Base-by-base conservation (phyloP, 92 coral and sea anemone species). In the Heteractis magnifica region DNA sequence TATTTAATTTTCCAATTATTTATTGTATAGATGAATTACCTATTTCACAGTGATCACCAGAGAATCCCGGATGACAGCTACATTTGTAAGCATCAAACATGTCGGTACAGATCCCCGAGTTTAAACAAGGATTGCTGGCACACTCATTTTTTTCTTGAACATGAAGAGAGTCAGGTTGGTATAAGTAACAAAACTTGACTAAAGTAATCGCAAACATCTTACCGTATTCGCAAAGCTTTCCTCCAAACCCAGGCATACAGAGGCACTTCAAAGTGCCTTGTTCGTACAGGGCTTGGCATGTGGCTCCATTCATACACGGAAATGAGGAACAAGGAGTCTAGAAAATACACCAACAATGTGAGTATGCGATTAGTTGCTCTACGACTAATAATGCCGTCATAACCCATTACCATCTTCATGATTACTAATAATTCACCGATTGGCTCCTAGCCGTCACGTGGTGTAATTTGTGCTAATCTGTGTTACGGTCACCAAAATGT, bases 241-340 rank as follows among this genome's bases (percentile, higher is more conserved):
- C 84, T 18, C 62, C 64, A 21, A 51, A 70, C 21, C 77, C 65
- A 21, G 77, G 26, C 10, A 3, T n/a, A 71, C 84, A 81, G 48
- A 81, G n/a, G 14, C 84, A 81, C 14, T 60, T 19, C 52, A 51
- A 81, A 5, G 70, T 75, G 77, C 70, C 56, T 20, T 68, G n/a
- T 70, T 81, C 84, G 19, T 81, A 81, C 5, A 81, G 11, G 3
- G 77, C 84, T 68, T 81, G 70, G 19, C 84, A 81, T 19, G 84
- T 81, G 20, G 77, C 84, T 68, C 84, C 84, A 20, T 81, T 81
- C 4, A 10, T 13, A 51, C 84, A 81, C 19, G 84, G 84, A 19
- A 68, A 71, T 23, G 84, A 81, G 7, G 76, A 68, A 52, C 84
- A 81, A 3, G 84, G 84, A 44, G 68, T 81, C 84, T 81, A 48